Percentiles rank a stretch among this genome's conserved stretches.
Conservation (phyloP, 2,113 vertebrate species). For the Hystrix brachyura region DNA sequence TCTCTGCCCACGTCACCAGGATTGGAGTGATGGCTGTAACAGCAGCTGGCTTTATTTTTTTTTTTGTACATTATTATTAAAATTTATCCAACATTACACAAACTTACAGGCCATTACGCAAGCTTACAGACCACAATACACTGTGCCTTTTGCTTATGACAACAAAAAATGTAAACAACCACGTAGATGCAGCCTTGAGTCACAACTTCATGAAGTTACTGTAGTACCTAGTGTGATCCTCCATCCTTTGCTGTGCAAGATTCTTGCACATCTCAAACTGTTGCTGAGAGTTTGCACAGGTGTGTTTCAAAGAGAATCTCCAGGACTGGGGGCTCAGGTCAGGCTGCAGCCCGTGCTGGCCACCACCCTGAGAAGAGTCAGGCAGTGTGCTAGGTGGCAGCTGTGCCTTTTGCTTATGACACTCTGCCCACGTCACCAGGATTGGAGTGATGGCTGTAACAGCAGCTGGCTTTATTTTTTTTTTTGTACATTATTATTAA, state of each 20-base stretch:
- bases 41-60: background rate
- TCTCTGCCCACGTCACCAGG: background rate
- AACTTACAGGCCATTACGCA: no score
- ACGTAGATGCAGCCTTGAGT: no score
- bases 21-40: background rate
- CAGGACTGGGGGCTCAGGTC: background rate
- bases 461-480: background rate
- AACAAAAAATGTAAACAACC: no score
- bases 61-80: no score
- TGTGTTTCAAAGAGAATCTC: background rate
- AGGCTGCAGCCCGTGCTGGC: background rate
- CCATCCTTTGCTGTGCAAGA: background rate
- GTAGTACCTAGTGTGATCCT: background rate
- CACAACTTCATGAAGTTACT: no score
- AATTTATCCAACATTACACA: no score
- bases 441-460: background rate
- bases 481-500: no score
- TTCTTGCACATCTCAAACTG: background rate
- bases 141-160: no score
- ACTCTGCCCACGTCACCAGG: background rate
- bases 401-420: no score
- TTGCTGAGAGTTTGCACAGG: background rate
- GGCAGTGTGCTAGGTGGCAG: background rate
- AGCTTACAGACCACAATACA: no score
- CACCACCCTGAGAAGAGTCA: background rate